phyloP scores from a whole-genome alignment of 2,113 vertebrate genomes.

The Numenius arquata region DNA sequence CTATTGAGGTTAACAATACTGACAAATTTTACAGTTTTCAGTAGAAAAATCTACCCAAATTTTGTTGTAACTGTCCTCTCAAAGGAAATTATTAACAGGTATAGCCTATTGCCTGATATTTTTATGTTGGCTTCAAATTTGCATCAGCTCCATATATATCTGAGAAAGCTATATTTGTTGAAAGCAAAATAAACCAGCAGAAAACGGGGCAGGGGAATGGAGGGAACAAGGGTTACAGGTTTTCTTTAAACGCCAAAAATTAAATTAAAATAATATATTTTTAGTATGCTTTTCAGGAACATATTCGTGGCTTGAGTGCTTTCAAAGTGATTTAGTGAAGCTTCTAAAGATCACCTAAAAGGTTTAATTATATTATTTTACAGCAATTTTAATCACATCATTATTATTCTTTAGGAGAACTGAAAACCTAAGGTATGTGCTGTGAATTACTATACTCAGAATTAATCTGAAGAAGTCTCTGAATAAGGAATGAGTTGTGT shows the following conservation, averaged over 20 bases:
- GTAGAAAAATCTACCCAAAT: background rate
- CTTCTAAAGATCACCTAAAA: background rate
- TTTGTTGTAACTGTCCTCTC: background rate
- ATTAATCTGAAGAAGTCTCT: background rate
- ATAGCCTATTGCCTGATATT: background rate
- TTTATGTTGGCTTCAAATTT: background rate
- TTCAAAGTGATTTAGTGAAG: background rate
- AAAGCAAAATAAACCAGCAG: background rate
- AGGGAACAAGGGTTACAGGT: background rate
- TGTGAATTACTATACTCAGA: background rate
- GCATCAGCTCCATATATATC: background rate
- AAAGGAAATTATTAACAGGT: background rate
- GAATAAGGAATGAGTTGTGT: background rate
- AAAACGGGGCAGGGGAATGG: background rate
- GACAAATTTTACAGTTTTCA: background rate
- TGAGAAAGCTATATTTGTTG: background rate
- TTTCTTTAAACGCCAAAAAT: background rate
- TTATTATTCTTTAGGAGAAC: conserved; percentile 8
- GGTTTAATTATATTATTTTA: background rate
- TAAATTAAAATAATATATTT: background rate
- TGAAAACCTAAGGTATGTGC: background rate
- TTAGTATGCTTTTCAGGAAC: background rate
- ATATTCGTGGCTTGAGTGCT: background rate
- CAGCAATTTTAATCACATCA: conserved; percentile 16
- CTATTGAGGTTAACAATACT: background rate